These are phyloP conservation scores for Carpatolechia fugitivella DNA, from an alignment of 2,888 invertebrate species.

Conservation along the genomic window DNA sequence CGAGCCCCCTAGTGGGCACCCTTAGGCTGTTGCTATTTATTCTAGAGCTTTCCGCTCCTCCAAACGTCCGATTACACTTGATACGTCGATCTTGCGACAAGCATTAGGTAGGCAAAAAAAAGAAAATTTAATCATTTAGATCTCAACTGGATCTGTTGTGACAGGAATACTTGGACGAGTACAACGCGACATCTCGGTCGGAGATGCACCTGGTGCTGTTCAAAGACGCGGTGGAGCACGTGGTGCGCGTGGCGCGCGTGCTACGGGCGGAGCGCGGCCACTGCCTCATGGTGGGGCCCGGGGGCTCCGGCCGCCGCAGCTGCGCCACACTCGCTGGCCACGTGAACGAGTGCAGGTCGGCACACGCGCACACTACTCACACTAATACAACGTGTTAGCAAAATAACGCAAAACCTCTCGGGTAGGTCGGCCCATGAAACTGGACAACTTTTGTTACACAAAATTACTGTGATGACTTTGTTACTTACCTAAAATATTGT, in stretches of 20 bases:
- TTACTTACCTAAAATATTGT: too few species aligned
- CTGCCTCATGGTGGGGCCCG: conserved; percentile 91
- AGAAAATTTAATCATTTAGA: too few species aligned
- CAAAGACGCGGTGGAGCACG: conserved; percentile 93
- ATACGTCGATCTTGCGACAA: too few species aligned
- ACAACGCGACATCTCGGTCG: conserved; percentile 86
- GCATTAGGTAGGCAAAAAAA: too few species aligned
- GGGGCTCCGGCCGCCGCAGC: conserved; percentile 94
- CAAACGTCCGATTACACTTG: too few species aligned
- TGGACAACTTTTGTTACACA: too few species aligned
- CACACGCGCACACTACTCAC: not conserved
- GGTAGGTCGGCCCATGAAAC: too few species aligned
- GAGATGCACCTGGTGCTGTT: conserved; percentile 93
- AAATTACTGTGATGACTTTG: too few species aligned
- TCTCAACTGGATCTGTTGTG: not conserved
- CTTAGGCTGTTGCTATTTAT: too few species aligned
- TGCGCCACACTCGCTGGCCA: conserved; percentile 91
- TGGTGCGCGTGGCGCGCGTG: conserved; percentile 90
- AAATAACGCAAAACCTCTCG: not conserved
- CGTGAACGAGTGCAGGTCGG: conserved; percentile 88
- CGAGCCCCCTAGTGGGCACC: too few species aligned
- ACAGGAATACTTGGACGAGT: conserved; percentile 92
- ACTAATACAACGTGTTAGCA: not conserved
- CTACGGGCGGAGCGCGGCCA: conserved; percentile 93
- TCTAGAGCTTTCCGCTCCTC: too few species aligned